Evolutionary conservation across 2,888 invertebrate species (phyloP).

Genomic region (Eremobia ochroleuca): DNA sequence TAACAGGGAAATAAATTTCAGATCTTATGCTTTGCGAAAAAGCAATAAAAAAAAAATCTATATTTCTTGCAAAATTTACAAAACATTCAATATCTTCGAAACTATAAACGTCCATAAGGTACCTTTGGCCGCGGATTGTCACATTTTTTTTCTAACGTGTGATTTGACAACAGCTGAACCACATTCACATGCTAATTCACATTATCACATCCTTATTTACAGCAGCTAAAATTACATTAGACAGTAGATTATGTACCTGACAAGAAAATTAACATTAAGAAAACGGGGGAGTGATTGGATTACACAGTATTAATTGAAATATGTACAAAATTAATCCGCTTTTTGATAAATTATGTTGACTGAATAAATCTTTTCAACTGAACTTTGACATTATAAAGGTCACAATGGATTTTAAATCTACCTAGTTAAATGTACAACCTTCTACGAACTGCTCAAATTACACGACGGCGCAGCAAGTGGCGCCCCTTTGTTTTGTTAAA

Average conservation of each 20-base stretch:
- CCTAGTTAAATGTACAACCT: not conserved
- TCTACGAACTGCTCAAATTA: not conserved
- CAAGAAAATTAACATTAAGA: not conserved
- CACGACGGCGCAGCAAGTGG: not conserved
- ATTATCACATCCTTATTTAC: not conserved
- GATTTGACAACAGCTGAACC: not conserved
- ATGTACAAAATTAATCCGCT: not conserved
- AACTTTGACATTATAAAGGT: slow-evolving; percentile 1
- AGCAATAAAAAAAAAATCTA: too few relatives aligned
- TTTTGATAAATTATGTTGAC: slow-evolving; percentile 2
- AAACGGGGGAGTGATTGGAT: not conserved
- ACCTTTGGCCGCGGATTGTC: too few relatives aligned
- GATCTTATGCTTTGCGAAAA: too few relatives aligned
- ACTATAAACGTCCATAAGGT: too few relatives aligned
- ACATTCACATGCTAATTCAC: not conserved
- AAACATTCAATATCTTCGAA: too few relatives aligned
- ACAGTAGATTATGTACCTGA: not conserved
- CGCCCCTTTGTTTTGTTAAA: not conserved
- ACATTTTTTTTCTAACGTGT: too few relatives aligned
- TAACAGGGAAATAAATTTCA: too few relatives aligned
- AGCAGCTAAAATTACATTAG: not conserved
- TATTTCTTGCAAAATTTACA: too few relatives aligned
- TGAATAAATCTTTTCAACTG: not conserved
- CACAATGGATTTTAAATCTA: not conserved
- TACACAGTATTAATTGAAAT: not conserved